Base-by-base conservation (phyloP, 2,888 invertebrate species). In the Morinoia aosen region DNA sequence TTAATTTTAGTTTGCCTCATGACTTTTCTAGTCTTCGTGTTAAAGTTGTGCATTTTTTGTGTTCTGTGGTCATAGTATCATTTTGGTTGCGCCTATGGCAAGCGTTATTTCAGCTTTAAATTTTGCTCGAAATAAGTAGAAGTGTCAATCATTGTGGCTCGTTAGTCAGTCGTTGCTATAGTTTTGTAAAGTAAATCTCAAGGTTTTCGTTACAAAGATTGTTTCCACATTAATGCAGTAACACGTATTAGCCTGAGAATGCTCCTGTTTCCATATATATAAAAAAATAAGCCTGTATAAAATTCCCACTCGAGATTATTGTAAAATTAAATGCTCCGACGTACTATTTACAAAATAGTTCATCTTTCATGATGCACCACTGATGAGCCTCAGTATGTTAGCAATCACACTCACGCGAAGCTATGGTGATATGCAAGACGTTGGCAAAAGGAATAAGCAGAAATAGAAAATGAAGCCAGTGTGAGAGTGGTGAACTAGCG, bases 1-100 rank as follows among this genome's bases (percentile, higher is more conserved):
- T 76, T 76, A 76, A 25, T 90, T 90, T 90, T 40, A 90, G 48
- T 39, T 90, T 19, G 90, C 39, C 90, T 90, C 90, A 90, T 90
- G 90, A 90, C 90, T 40, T 90, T 90, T 90, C 90, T 90, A 90
- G 90, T 90, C 90, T 40, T 90, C 90, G 90, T 40, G 48, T 90
- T 19, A 90, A 14, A 76, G 76, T 76, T 76, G 76, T 76, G 76
- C 76, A 76, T 76, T 76, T 76, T 76, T 76, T 76, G 76, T 76
- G 76, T 0, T 76, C 33, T 76, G 76, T 76, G 76, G 76, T 76
- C 76, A 76, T 76, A 90, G 39, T 90, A 14, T 90, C 90, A 48
- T 48, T 90, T 90, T 39, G 12, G 10, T 90, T 40, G 90, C 40
- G n/a, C 39, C 90, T 48, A 39, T 11, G 90, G 39, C 90, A 39